Percentiles rank a stretch among this genome's conserved stretches.
Conservation (phyloP, 2,888 invertebrate species). For the Hirtodrosophila duncani region DNA sequence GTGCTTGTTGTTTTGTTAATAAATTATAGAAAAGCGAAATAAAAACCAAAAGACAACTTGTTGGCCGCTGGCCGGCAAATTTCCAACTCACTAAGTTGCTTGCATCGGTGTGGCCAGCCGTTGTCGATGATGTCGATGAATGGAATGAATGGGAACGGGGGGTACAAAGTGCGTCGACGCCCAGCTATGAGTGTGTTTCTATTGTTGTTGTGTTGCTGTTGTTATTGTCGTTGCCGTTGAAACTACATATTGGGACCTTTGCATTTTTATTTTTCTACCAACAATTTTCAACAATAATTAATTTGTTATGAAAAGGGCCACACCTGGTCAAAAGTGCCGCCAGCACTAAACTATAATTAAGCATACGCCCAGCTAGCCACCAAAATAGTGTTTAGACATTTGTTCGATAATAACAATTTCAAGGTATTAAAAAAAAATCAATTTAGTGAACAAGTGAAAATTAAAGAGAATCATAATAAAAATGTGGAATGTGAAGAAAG, state of each 20-base stretch:
- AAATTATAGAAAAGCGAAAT: slow-evolving; percentile 44
- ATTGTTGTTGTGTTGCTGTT: slow-evolving; percentile 15
- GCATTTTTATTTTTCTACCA: slow-evolving; percentile 21
- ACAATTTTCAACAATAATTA: slow-evolving; percentile 45
- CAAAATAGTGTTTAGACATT: slow-evolving; percentile 3
- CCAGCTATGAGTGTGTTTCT: slow-evolving; percentile 23
- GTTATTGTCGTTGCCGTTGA: too few relatives aligned
- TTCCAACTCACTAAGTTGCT: too few relatives aligned
- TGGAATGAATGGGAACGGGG: too few relatives aligned
- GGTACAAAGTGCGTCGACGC: slow-evolving; percentile 42
- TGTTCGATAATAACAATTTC: too few relatives aligned
- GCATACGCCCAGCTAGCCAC: slow-evolving; percentile 38
- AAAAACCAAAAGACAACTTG: slow-evolving; percentile 41
- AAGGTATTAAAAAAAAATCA: too few relatives aligned
- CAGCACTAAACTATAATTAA: slow-evolving; percentile 57
- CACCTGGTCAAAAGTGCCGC: slow-evolving; percentile 64
- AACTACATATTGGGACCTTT: slow-evolving; percentile 7
- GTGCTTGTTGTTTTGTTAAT: slow-evolving; percentile 59
- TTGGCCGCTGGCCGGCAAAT: slow-evolving; percentile 39
- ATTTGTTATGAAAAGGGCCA: slow-evolving; percentile 62
- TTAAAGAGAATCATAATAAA: too few relatives aligned
- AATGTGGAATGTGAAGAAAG: too few relatives aligned
- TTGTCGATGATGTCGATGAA: slow-evolving; percentile 5
- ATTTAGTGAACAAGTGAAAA: too few relatives aligned
- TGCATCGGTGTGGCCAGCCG: not conserved